Conservation (phyloP, 2,888 invertebrate genomes). For the Chaitophorus viminalis region DNA sequence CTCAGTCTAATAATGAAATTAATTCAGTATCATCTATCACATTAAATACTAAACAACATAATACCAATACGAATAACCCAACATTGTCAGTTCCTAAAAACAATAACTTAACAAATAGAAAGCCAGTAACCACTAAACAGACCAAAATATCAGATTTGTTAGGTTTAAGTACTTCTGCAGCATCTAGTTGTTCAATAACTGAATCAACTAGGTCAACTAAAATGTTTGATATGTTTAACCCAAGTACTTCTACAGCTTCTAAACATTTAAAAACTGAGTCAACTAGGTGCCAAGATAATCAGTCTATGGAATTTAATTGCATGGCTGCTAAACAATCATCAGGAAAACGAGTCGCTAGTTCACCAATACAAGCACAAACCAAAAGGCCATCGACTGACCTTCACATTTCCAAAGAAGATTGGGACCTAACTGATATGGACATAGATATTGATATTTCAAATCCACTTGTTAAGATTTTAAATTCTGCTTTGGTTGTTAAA, state of each 20-base stretch:
- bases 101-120: neutral
- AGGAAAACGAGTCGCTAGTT: conserved; percentile 40
- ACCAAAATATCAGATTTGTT: conserved; percentile 54
- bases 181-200: neutral
- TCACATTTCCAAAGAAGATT: neutral
- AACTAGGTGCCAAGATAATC: neutral
- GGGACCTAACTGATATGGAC: conserved; percentile 7
- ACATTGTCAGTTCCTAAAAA: neutral
- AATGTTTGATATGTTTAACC: conserved; percentile 28
- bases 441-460: conserved; percentile 10
- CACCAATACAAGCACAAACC: conserved; percentile 27
- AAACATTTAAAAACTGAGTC: neutral
- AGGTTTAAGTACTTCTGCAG: conserved; percentile 15
- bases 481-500: conserved; percentile 29
- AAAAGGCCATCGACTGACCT: conserved; percentile 34
- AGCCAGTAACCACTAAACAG: conserved; percentile 12
- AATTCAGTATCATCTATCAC: conserved; percentile 13
- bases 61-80: conserved; percentile 12
- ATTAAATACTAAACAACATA: neutral
- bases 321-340: neutral
- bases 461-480: conserved; percentile 28
- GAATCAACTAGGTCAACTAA: conserved; percentile 25
- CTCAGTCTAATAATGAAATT: neutral
- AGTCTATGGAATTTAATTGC: neutral
- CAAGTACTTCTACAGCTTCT: neutral